These are phyloP conservation scores for Cavia porcellus DNA, from an alignment of 2,113 vertebrate species.

Conservation along the genomic window DNA sequence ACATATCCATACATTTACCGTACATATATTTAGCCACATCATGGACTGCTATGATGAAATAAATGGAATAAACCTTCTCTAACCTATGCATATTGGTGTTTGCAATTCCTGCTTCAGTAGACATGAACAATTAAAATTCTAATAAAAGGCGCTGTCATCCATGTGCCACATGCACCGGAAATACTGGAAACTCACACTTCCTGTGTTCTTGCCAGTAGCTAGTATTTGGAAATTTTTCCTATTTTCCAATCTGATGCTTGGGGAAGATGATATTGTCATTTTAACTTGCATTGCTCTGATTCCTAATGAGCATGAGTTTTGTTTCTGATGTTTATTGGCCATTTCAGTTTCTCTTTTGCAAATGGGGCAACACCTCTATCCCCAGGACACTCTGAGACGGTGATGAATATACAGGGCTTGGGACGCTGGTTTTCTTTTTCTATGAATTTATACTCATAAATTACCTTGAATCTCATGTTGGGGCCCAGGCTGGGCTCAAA, in stretches of 20 bases:
- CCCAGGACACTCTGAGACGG: conserved; percentile 65
- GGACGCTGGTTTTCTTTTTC: not conserved
- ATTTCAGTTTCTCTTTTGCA: not conserved
- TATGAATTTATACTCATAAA: not conserved
- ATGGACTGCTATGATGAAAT: not conserved
- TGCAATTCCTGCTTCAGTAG: not conserved
- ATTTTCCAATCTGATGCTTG: not conserved
- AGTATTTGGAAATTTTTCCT: not conserved
- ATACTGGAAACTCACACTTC: too few species aligned
- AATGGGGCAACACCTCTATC: conserved; percentile 60
- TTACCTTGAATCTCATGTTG: not conserved
- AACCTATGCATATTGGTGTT: not conserved
- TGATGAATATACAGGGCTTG: conserved; percentile 50
- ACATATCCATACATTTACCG: not conserved
- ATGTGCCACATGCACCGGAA: not conserved
- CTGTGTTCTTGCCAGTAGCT: not conserved
- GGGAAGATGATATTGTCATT: not conserved
- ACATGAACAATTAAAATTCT: not conserved
- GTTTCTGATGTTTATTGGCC: not conserved
- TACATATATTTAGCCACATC: not conserved
- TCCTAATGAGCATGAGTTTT: not conserved
- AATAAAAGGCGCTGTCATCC: not conserved
- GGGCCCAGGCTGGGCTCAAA: not conserved
- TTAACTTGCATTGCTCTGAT: not conserved
- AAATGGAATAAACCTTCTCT: not conserved